Base-by-base conservation (phyloP, 1,140 invertebrate genomes). In the Panagrolaimus sp. region DNA sequence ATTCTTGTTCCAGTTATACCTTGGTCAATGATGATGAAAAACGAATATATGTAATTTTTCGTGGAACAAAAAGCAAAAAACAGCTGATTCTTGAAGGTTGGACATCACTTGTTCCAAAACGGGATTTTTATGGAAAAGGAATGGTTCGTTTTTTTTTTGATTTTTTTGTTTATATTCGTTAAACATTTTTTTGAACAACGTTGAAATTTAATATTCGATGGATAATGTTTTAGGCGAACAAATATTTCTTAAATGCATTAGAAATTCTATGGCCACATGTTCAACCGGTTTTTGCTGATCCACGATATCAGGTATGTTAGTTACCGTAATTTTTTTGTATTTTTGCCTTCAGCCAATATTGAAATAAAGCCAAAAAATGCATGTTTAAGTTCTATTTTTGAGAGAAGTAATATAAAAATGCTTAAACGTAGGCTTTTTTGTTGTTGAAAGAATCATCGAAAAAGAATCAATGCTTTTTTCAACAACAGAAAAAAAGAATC, bases 191-290 rank as follows among this genome's bases (percentile, higher is more conserved):
- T 12, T 12, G 5, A 58, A 24, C n/a, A n/a, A 14, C 28, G 17
- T 58, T 2, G 12, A 17, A 21, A 24, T 21, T 58, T 12, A 21
- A n/a, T n/a, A 3, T 38, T 38, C 32, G 14, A 21, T 26, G 21
- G 14, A 28, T 28, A 21, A 21, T n/a, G n/a, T 58, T 58, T 58
- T 58, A 58, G 52, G 52, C 52, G 28, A 58, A 58, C 28, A 58
- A 58, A 58, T 58, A 58, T 28, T 58, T 58, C 28, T 24, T 28
- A 21, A 58, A 28, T 28, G 52, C 52, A 12, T 58, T 58, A 28
- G 52, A 58, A 58, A 58, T 28, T 21, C 52, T 58, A 12, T 58
- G 52, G 52, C 52, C 52, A 21, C 21, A 58, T 17, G 52, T 58
- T 58, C 5, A 58, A 58, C 52, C 52, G 8, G n/a, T 17, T 3